Evolutionary conservation across 2,888 invertebrate species (phyloP), one percentile per base, ranked within the genome.

Genomic region (Galeruca laticollis): DNA sequence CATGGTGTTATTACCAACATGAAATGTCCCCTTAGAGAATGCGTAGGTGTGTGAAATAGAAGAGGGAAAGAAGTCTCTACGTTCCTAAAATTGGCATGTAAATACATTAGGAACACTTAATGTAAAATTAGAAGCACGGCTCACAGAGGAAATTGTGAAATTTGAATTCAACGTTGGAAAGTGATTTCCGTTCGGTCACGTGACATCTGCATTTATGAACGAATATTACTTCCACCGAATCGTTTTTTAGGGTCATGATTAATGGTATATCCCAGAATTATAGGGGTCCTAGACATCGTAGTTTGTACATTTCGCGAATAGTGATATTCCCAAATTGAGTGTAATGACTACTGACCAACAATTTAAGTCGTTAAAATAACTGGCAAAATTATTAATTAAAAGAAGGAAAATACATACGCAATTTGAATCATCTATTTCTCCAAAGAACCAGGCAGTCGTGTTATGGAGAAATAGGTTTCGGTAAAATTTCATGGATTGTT

Each of bases 141-240:
- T 83, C 81, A 78, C 76, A 82, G 81, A 81, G 84, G 84, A 84
- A 84, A 84, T 84, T 84, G 83, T 82, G 79, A 84, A 84, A 83
- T 84, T 84, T 82, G 83, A 84, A 83, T 84, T 83, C 81, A 82
- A 80, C 80, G 78, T 79, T 77, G 80, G 80, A 79, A 78, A 79
- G 79, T 80, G 83, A 84, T 84, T 84, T 84, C 82, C 83, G 80
- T 74, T 75, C 62, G 74, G 75, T 76, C 81, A 80, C 81, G 81
- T 81, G 82, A 81, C 82, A 75, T 75, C 74, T 76, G 75, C 78
- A 76, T 80, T 81, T 76, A 76, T 77, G 61, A 68, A 67, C 67
- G 71, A 67, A 69, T 68, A 63, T 70, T 59, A 49, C 66, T 51
- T 59, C 59, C 15, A 37, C n/a, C 49, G 59, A 37, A 21, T 59